These are phyloP conservation scores for Hippopotamus amphibius DNA, from an alignment of 2,113 vertebrate species.

Conservation along the genomic window DNA sequence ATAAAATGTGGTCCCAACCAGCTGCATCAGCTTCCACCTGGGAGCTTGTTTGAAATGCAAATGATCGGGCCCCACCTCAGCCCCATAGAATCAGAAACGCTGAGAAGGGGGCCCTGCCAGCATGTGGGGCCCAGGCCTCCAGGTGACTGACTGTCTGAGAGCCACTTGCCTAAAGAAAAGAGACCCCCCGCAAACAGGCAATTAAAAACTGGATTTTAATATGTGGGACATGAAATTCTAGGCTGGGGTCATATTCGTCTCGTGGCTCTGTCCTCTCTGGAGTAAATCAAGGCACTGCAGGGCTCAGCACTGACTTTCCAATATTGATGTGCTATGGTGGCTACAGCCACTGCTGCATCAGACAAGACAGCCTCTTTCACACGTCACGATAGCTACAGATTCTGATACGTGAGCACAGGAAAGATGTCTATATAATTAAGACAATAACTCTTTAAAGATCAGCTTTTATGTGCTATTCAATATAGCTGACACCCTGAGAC, in stretches of 20 bases:
- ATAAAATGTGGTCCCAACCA: background rate
- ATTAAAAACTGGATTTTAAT: background rate
- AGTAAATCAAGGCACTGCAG: background rate
- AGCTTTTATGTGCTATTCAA: background rate
- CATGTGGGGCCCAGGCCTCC: background rate
- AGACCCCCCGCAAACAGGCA: background rate
- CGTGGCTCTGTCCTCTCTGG: background rate
- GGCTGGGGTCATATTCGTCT: too few relatives aligned
- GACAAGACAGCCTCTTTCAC: background rate
- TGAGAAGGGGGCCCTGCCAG: too few relatives aligned
- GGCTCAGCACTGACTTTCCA: rapidly evolving
- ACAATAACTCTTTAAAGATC: background rate
- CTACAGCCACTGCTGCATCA: background rate
- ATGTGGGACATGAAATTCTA: background rate
- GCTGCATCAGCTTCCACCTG: too few relatives aligned
- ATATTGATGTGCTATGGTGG: rapidly evolving
- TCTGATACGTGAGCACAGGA: background rate
- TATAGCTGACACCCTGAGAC: background rate
- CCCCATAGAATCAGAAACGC: background rate
- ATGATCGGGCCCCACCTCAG: background rate
- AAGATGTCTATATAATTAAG: background rate
- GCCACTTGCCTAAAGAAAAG: background rate
- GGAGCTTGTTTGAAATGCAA: background rate
- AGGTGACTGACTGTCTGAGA: background rate
- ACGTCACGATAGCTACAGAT: background rate